A percentile compares a stretch with the other conserved stretches of the same genome.
phyloP scores from a whole-genome alignment of 2,797 vertebrate species.

The Knipowitschia caucasica region DNA sequence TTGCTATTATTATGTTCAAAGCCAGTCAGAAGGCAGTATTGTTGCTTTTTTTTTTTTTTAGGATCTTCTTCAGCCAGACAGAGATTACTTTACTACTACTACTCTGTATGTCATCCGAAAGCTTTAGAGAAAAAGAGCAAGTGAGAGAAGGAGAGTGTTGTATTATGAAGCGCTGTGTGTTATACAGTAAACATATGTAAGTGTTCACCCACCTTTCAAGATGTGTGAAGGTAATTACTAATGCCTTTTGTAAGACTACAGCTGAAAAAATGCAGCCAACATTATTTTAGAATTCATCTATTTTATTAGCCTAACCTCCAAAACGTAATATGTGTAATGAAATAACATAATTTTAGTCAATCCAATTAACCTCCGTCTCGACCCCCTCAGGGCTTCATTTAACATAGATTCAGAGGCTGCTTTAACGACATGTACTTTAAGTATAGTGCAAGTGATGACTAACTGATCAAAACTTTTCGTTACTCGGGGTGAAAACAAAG shows the following conservation, averaged over 20 bases:
- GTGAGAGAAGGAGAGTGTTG: too few species aligned
- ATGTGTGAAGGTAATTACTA: not conserved
- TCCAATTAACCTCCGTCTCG: constrained; percentile 72
- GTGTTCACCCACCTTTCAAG: too few species aligned
- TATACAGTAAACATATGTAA: too few species aligned
- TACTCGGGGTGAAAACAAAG: too few species aligned
- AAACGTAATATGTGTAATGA: constrained; percentile 62
- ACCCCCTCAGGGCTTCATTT: constrained; percentile 68
- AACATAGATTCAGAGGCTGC: constrained; percentile 64
- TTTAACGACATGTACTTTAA: constrained; percentile 46
- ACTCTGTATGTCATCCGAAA: too few species aligned
- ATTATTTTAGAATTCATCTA: constrained; percentile 40
- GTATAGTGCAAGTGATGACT: constrained; percentile 38
- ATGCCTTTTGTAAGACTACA: not conserved
- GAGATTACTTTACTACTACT: too few species aligned
- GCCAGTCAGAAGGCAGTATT: too few species aligned
- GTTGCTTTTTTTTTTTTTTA: too few species aligned
- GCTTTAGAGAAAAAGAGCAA: too few species aligned
- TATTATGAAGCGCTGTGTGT: too few species aligned
- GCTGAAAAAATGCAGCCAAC: constrained; percentile 21
- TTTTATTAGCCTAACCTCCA: constrained; percentile 67
- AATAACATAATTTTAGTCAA: constrained; percentile 71
- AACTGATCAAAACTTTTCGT: too few species aligned
- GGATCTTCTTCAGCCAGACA: too few species aligned
- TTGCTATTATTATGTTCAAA: not conserved